Evolutionary conservation across 2,888 invertebrate genomes (phyloP), one percentile per base, ranked within the genome.

Genomic region (Andricus curvator): DNA sequence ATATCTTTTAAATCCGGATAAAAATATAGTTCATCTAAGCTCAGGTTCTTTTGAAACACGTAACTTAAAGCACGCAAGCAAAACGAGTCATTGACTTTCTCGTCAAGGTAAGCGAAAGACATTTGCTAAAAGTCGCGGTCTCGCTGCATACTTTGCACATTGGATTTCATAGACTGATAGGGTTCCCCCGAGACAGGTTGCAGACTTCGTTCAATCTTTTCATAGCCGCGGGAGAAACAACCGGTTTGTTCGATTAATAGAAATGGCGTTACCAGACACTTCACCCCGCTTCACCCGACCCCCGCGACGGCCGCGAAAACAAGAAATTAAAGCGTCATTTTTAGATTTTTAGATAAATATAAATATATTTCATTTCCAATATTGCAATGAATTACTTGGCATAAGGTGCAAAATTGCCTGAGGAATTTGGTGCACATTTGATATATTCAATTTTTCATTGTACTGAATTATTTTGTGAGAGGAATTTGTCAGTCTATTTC

Each of bases 221-320:
- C 44, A 68, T 85, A 78, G 83, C 83, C 84, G 77, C 80, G 78
- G 80, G 86, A 80, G 80, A 85, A 81, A 86, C 84, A 85, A 86
- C 87, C 85, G 86, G 86, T 84, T 78, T 82, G 80, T 82, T 86
- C 89, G 88, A 89, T 88, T 88, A 86, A 87, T 87, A 89, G 85
- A 82, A 78, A 83, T 88, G 88, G 85, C 86, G 86, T 87, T 89
- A 87, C 86, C 86, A 80, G 70, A 41, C 41, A 41, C 41, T 11
- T 11, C 78, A 62, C 60, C 60, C 51, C 41, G 11, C 11, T 41
- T 11, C 80, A 62, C 60, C 60, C 51, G 44, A 51, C 22, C 65
- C n/a, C 0, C 9, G 41, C 11, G 8, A 11, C 74, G 11, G 48
- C 74, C 17, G 9, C 33, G 51, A 51, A 51, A 65, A 78, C 60